Evolutionary conservation across 2,113 vertebrate species (phyloP), one percentile per base, ranked within the genome.

Genomic region (Pomatorhinus ruficollis): DNA sequence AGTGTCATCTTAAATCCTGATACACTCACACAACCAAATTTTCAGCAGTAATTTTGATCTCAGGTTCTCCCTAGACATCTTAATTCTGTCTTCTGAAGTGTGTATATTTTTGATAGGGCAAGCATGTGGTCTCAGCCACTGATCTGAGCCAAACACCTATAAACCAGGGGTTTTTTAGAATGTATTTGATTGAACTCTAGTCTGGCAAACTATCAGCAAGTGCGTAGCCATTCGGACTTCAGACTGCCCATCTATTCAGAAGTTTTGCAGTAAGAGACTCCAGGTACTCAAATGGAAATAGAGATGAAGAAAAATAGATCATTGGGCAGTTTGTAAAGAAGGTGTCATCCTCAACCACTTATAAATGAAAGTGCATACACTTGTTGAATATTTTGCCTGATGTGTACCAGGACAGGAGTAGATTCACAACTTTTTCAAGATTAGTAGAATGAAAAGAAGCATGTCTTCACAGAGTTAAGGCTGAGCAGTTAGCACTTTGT

Each of bases 81-180:
- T 75, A 79, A 49, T 75, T 91, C 37, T 59, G 15, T 68, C 19
- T 4, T 71, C n/a, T 76, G 22, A 35, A 44, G 13, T 20, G n/a
- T 16, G 11, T 37, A 9, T 60, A 25, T 56, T 89, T 93, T 85
- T 72, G 35, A 37, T 14, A 82, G 35, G 37, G 64, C 2, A 33
- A 75, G 35, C 15, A 78, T 22, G 18, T 18, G 13, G 24, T 64
- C 30, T 68, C 20, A 84, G 17, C 7, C 3, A 40, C 18, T 37
- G 8, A 75, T 39, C 5, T 52, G 15, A 78, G 24, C 24, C 9
- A 95, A 69, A 66, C 1, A 49, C 31, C 14, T 47, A 13, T 70
- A 93, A 91, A 90, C 3, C 0, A 27, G 4, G 1, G 0, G 0
- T 0, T n/a, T 92, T 83, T 87, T 31, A 20, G 8, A 21, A 9